Evolutionary conservation across 2,888 invertebrate genomes (phyloP), one percentile per base, ranked within the genome.

Genomic region (Ochlodes sylvanus): DNA sequence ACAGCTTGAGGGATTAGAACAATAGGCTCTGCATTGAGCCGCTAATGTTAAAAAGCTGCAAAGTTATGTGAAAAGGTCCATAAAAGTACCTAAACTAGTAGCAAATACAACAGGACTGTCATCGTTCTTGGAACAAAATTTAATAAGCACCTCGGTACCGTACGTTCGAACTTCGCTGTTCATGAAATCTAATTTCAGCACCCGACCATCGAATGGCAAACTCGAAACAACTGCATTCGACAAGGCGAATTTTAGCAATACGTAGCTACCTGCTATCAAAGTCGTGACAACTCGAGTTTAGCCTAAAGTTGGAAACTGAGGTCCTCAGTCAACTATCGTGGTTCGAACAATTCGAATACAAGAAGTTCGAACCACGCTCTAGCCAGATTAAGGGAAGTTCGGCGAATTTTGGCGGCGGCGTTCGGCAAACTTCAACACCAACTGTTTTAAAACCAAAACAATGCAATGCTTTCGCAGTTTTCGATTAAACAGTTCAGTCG

Each of bases 341-440:
- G 69, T 71, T 56, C 69, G 66, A 68, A 68, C 68, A 62, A 68
- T 68, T 68, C 62, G 56, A 56, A 68, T 68, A 68, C 68, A 66
- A 66, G 57, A 62, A 67, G 62, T 68, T 56, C 50, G 56, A 61
- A 69, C 62, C 50, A 58, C 64, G 78, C 74, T 68, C 14, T 15
- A 50, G 78, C 79, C 73, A 75, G 77, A 79, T 77, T 79, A 77
- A 74, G 70, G 64, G 69, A 82, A 83, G 77, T 82, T 82, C 75
- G 70, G 69, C 38, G 44, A 78, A 80, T 72, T 81, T 79, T 71
- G 75, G 71, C 61, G 50, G 19, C 19, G 60, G 72, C 78, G 74
- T 78, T 79, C 71, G 72, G 64, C 76, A 73, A 69, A 71, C 70
- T 72, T 69, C 47, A 70, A 70, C 70, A 67, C 27, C 44, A 42